phyloP scores from a whole-genome alignment of 1,140 invertebrate genomes.

The Agrilus planipennis region DNA sequence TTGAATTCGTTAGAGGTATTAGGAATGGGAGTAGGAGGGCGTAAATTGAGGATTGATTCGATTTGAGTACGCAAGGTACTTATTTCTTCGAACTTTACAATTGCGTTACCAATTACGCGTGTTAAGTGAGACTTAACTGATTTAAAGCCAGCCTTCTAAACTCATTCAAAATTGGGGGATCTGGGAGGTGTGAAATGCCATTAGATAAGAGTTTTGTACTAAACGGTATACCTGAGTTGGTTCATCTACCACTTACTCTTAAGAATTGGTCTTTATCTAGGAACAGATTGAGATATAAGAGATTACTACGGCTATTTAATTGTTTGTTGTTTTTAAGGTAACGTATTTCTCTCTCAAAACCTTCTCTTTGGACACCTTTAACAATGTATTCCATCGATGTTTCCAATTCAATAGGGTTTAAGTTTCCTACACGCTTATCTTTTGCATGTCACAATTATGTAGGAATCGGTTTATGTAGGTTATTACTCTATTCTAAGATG shows the following conservation, averaged over 20 bases:
- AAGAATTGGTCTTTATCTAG: no score
- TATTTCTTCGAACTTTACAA: neutral
- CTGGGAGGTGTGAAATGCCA: neutral
- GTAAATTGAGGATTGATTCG: slow-evolving; percentile 2
- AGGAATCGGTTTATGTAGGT: no score
- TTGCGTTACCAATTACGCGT: neutral
- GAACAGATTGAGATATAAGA: neutral
- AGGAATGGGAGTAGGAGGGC: neutral
- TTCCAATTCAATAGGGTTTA: no score
- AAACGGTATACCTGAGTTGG: neutral
- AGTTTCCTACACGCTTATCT: no score
- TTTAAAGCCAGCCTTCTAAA: slow-evolving; percentile 1
- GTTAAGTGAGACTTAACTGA: neutral
- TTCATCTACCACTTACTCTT: neutral
- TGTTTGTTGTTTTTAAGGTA: neutral
- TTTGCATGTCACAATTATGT: no score
- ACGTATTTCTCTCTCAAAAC: neutral
- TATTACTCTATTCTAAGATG: no score
- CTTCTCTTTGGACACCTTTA: no score
- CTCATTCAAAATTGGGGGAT: slow-evolving; percentile 1
- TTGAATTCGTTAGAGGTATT: neutral
- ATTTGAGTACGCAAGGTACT: neutral
- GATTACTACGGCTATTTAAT: neutral
- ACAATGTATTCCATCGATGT: no score
- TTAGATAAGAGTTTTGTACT: neutral